Conservation (phyloP, 2,113 vertebrate species). For the Podilymbus podiceps region DNA sequence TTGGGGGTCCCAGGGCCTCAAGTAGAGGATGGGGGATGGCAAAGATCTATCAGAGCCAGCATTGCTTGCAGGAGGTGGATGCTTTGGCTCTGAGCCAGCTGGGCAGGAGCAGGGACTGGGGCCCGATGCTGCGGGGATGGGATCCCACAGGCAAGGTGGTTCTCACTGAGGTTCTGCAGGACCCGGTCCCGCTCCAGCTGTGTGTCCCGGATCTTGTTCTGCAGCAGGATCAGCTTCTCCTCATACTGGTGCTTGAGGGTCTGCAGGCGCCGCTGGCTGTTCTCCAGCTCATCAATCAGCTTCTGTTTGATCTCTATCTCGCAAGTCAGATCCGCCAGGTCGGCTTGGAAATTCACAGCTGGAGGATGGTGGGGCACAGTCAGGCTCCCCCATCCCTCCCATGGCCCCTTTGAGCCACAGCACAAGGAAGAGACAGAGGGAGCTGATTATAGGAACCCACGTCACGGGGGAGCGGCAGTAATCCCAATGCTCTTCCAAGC, state of each 20-base stretch:
- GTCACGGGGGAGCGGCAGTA: background rate
- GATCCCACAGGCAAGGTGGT: rapidly evolving
- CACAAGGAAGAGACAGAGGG: background rate
- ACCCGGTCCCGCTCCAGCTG: slow-evolving; percentile 95
- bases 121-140: rapidly evolving
- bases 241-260: slow-evolving; percentile 96
- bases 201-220: slow-evolving; percentile 97
- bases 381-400: background rate
- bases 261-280: slow-evolving; percentile 91
- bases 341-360: slow-evolving; percentile 89
- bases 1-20: background rate
- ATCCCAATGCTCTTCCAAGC: background rate
- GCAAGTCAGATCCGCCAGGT: slow-evolving; percentile 92
- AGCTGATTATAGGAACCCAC: background rate
- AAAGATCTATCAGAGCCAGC: background rate
- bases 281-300: slow-evolving; percentile 96
- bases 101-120: background rate
- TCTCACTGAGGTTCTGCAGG: slow-evolving; percentile 94
- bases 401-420: background rate
- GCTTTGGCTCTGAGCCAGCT: background rate
- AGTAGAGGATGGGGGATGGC: background rate
- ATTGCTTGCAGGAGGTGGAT: background rate
- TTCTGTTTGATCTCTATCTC: slow-evolving; percentile 99
- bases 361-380: background rate
- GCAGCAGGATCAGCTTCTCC: slow-evolving; percentile 93